Conservation (phyloP, 2,888 invertebrate species). For the Eumerus sabulonum region DNA sequence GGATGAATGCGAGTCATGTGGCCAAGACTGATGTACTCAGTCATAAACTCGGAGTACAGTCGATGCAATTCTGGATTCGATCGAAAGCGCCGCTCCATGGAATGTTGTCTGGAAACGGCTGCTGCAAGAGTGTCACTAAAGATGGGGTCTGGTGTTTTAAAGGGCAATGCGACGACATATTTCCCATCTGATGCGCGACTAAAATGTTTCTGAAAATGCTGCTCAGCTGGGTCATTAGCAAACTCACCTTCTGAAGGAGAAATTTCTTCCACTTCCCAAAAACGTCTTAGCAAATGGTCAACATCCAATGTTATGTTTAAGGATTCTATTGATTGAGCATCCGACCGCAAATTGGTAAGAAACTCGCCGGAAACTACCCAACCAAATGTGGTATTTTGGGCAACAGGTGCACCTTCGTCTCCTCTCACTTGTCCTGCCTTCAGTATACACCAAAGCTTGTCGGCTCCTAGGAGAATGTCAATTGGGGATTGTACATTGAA, state of each 20-base stretch:
- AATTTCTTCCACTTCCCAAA: slow-evolving; percentile 20
- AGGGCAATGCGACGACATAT: slow-evolving; percentile 30
- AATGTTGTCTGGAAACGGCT: too few species aligned
- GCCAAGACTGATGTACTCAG: too few species aligned
- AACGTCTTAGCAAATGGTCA: slow-evolving; percentile 1
- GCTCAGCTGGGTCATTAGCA: slow-evolving; percentile 17
- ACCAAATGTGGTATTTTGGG: slow-evolving; percentile 13
- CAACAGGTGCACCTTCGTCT: slow-evolving; percentile 1
- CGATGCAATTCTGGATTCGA: too few species aligned
- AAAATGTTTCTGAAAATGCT: slow-evolving; percentile 19
- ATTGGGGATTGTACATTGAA: slow-evolving; percentile 1
- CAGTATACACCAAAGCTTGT: slow-evolving; percentile 16
- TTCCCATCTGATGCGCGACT: slow-evolving; percentile 21
- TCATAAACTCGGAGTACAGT: too few species aligned
- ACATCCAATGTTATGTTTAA: background rate
- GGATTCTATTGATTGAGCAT: background rate
- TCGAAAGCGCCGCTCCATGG: slow-evolving; percentile 29
- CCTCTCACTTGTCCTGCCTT: slow-evolving; percentile 13
- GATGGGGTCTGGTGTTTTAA: slow-evolving; percentile 6
- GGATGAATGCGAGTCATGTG: too few species aligned
- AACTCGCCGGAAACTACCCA: slow-evolving; percentile 18
- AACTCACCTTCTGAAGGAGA: background rate
- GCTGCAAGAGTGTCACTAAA: too few species aligned
- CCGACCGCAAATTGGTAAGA: background rate
- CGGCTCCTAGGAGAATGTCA: slow-evolving; percentile 16